These are phyloP conservation scores for Zaprionus capensis DNA, from an alignment of 1,140 invertebrate species.

Conservation along the genomic window DNA sequence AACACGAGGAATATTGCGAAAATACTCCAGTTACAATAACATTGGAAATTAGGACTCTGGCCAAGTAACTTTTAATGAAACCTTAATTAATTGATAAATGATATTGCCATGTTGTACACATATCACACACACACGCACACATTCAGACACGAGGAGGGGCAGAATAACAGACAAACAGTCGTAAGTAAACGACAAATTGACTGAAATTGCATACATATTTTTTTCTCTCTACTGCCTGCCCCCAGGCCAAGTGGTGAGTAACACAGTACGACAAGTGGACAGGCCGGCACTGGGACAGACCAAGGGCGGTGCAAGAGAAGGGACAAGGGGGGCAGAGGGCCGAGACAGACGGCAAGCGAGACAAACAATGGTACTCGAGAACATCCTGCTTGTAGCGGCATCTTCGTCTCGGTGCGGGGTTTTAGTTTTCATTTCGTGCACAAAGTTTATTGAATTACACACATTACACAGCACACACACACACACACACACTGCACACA, in stretches of 20 bases:
- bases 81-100: constrained; percentile 73
- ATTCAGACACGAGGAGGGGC: background rate
- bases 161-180: constrained; percentile 4
- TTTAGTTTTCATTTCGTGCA: constrained; percentile 51
- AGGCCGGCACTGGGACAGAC: background rate
- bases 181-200: constrained; percentile 45
- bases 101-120: constrained; percentile 19
- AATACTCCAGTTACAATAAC: constrained; percentile 45
- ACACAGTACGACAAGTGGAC: background rate
- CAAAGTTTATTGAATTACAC: constrained; percentile 63
- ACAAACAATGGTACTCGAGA: constrained; percentile 12
- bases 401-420: constrained; percentile 6
- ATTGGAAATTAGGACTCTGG: constrained; percentile 17
- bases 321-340: background rate
- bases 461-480: constrained; percentile 33
- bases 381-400: constrained; percentile 9
- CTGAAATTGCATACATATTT: constrained; percentile 63
- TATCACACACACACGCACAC: background rate
- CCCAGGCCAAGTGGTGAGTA: background rate
- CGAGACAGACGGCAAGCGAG: background rate
- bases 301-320: background rate
- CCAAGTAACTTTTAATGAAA: constrained; percentile 51
- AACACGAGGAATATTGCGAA: background rate
- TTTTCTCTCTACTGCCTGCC: background rate
- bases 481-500: background rate